Conservation (phyloP, 2,797 vertebrate genomes). For the Melanotaenia parkinsoni region DNA sequence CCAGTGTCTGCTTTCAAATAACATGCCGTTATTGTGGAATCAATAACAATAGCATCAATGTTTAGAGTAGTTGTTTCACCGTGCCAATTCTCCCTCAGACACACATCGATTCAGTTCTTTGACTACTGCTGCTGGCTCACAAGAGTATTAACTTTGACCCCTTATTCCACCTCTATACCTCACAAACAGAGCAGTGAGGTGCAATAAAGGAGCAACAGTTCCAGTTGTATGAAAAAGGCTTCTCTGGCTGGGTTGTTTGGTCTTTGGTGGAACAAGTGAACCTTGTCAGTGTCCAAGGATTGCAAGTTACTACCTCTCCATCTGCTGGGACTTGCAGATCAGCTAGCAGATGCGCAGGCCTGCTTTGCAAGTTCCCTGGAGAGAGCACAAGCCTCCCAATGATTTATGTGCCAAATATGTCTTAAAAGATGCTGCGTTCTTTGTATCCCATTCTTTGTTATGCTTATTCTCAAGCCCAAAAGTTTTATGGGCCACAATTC, state of each 20-base stretch:
- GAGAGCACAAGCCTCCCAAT: too few relatives aligned
- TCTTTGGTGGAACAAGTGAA: background rate
- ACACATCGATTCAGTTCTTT: conserved; percentile 11
- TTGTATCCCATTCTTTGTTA: too few relatives aligned
- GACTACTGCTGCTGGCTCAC: conserved; percentile 6
- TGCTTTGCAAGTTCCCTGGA: too few relatives aligned
- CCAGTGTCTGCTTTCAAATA: conserved; percentile 17
- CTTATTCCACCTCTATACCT: background rate
- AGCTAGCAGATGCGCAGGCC: too few relatives aligned
- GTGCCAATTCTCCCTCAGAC: background rate
- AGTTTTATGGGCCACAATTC: too few relatives aligned
- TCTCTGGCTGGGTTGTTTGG: background rate
- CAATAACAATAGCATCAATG: conserved; percentile 8
- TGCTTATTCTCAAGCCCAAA: too few relatives aligned
- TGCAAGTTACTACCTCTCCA: too few relatives aligned
- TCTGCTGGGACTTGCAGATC: too few relatives aligned
- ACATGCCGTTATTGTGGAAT: conserved; percentile 18
- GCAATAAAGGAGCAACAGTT: conserved; percentile 1
- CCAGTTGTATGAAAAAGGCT: background rate
- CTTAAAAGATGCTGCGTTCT: too few relatives aligned
- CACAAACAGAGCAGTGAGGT: background rate
- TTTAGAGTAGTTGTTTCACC: conserved; percentile 16
- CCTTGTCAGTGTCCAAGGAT: background rate
- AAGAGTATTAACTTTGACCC: conserved; percentile 12
- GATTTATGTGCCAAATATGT: too few relatives aligned